Evolutionary conservation across 2,113 vertebrate species (phyloP).

Genomic region (Poeciliopsis occidentalis): DNA sequence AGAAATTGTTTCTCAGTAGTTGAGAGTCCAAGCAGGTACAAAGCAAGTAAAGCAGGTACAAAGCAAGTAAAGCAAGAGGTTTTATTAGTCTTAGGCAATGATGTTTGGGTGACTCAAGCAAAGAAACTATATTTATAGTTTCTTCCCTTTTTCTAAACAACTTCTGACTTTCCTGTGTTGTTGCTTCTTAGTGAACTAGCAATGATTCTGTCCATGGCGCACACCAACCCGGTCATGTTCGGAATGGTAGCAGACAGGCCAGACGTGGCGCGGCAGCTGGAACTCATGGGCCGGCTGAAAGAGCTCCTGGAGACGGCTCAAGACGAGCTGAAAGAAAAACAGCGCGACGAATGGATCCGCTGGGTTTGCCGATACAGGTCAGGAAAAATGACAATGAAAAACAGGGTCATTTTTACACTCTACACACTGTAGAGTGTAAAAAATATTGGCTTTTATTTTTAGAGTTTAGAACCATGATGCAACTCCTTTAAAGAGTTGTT

Average conservation of each 20-base stretch:
- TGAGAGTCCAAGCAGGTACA: too few relatives aligned
- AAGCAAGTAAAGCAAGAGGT: too few relatives aligned
- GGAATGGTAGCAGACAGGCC: slow-evolving; percentile 81
- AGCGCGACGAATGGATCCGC: slow-evolving; percentile 79
- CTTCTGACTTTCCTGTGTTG: neutral
- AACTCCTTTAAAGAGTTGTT: neutral
- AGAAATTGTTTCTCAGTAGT: too few relatives aligned
- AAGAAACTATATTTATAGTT: too few relatives aligned
- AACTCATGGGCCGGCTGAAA: slow-evolving; percentile 79
- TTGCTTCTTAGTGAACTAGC: slow-evolving; percentile 83
- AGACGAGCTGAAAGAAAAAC: slow-evolving; percentile 75
- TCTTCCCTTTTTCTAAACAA: neutral
- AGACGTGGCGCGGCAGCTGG: slow-evolving; percentile 81
- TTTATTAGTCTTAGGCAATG: too few relatives aligned
- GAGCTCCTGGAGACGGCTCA: slow-evolving; percentile 79
- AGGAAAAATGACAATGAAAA: neutral
- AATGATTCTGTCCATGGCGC: slow-evolving; percentile 88
- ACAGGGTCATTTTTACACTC: too few relatives aligned
- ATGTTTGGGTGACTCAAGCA: too few relatives aligned
- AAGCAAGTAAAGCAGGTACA: too few relatives aligned
- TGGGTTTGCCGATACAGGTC: slow-evolving; percentile 88
- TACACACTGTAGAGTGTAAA: too few relatives aligned
- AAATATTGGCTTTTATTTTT: too few relatives aligned
- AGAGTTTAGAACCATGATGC: too few relatives aligned
- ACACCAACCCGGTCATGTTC: slow-evolving; percentile 87